phyloP scores from a whole-genome alignment of 2,797 vertebrate genomes.

The Meriones psammophilus region DNA sequence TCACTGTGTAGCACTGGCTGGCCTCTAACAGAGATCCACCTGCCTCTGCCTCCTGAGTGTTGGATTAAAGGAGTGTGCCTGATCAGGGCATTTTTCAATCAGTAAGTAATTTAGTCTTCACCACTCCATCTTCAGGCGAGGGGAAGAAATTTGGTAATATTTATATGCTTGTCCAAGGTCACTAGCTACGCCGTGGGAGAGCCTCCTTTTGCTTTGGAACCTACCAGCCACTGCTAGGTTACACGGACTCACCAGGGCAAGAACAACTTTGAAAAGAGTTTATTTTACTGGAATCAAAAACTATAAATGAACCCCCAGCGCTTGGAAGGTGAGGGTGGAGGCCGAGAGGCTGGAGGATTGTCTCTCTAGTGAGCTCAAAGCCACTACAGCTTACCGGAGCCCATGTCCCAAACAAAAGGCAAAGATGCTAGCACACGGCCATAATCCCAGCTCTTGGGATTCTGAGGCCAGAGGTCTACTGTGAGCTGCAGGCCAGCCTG shows the following conservation, averaged over 20 bases:
- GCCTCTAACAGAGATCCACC: too few species aligned
- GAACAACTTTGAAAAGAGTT: neutral
- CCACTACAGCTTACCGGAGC: neutral
- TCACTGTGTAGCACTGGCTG: neutral
- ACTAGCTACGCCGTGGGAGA: neutral
- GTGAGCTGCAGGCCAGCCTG: neutral
- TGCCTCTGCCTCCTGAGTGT: neutral
- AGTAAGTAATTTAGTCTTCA: neutral
- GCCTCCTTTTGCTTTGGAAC: neutral
- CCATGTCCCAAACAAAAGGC: neutral
- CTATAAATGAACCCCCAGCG: neutral
- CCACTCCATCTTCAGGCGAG: constrained; percentile 19
- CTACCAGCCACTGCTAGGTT: neutral
- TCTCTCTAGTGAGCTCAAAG: neutral
- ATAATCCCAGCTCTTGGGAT: neutral
- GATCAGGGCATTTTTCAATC: neutral
- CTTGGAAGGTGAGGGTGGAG: neutral
- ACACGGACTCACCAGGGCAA: neutral
- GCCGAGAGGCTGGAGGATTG: neutral
- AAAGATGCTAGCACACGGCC: too few species aligned
- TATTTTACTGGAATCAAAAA: constrained; percentile 20
- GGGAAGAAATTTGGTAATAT: constrained; percentile 9
- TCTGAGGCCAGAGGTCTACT: neutral
- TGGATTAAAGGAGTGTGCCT: neutral
- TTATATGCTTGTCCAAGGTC: neutral